Evolutionary conservation across 2,113 vertebrate genomes (phyloP).

Genomic region (Pachycephala philippinensis): DNA sequence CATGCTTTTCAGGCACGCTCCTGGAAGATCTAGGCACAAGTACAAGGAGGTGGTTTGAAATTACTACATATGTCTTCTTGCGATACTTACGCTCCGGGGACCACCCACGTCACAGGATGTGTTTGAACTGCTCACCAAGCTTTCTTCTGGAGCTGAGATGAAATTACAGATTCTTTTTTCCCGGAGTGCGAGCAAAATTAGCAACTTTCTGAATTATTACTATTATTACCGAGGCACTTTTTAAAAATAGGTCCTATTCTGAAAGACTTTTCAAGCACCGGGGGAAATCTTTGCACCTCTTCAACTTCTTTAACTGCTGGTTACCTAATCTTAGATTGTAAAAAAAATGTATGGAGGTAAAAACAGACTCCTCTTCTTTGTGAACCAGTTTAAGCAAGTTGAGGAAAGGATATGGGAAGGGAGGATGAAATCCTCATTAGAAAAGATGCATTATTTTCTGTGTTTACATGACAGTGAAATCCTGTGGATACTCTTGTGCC

Average conservation of each 20-base stretch:
- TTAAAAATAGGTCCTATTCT: background rate
- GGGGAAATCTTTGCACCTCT: background rate
- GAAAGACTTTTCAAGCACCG: background rate
- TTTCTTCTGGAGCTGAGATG: background rate
- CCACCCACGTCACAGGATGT: conserved; percentile 41
- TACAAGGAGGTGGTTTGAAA: background rate
- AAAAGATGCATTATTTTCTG: background rate
- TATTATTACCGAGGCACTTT: background rate
- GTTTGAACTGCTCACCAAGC: conserved; percentile 37
- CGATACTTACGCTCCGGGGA: background rate
- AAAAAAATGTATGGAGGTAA: background rate
- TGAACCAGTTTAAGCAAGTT: background rate
- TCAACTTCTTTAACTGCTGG: background rate
- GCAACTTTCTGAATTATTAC: background rate
- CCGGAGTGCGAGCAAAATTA: background rate
- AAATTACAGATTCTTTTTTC: conserved; percentile 10
- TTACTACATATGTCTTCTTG: conserved; percentile 28
- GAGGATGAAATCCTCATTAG: background rate
- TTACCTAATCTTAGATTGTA: background rate
- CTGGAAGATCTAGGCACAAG: background rate
- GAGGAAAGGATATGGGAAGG: background rate
- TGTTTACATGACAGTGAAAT: background rate
- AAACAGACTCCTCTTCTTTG: background rate
- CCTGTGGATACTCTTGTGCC: background rate
- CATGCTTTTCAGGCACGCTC: conserved; percentile 22